Evolutionary conservation across 1,140 invertebrate species (phyloP), one percentile per base, ranked within the genome.

Genomic region (Phthorimaea operculella): DNA sequence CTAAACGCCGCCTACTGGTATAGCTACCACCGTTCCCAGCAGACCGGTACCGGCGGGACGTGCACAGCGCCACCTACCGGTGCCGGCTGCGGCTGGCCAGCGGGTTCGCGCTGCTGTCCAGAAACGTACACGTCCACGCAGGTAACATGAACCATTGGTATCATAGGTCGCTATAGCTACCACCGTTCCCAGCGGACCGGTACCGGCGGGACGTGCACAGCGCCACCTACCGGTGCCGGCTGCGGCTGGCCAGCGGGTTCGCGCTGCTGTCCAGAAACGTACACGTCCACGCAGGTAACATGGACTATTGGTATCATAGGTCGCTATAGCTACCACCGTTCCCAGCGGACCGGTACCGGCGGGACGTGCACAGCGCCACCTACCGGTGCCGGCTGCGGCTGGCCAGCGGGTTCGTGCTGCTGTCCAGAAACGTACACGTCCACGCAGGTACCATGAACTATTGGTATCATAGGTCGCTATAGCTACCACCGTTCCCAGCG

Each of bases 401-500:
- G 76, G 86, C 87, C 51, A 89, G 92, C 42, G 95, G 95, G 4
- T 76, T 66, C 42, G 90, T 89, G 6, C 90, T 96, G 15, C 87
- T 96, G 28, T 95, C 94, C 66, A 89, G 93, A 55, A 93, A 94
- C 77, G 92, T 96, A 62, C 90, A 92, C 66, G 90, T 96, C 39
- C 91, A 93, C 87, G 94, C 94, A 72, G 94, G 95, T 97, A 87
- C 90, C n/a, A n/a, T n/a, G n/a, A n/a, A n/a, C n/a, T n/a, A n/a
- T n/a, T n/a, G 87, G n/a, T n/a, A n/a, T n/a, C n/a, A n/a, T n/a
- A n/a, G n/a, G n/a, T n/a, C n/a, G 7, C 86, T 94, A 74, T 90
- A 91, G 70, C 94, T 96, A 75, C 89, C 91, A 58, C 92, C 94
- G 6, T 97, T 96, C 77, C 87, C 91, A 2, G 91, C 90, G 18